These are phyloP conservation scores for Lanius collurio DNA, from an alignment of 2,113 vertebrate genomes.

Conservation along the genomic window DNA sequence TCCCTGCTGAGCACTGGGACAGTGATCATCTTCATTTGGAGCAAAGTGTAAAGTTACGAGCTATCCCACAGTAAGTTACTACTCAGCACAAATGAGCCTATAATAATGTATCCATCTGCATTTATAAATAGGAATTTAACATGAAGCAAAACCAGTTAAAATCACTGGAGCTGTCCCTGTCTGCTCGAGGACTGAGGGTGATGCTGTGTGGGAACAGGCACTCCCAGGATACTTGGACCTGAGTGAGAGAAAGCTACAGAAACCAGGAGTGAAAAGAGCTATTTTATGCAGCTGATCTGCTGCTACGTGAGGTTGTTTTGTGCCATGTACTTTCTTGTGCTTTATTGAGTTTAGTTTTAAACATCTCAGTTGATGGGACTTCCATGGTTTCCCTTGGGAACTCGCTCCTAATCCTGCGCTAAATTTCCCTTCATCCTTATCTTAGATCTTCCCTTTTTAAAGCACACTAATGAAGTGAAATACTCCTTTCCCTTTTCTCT, in stretches of 20 bases:
- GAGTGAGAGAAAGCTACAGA: neutral
- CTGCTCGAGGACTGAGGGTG: neutral
- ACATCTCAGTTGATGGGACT: neutral
- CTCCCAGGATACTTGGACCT: neutral
- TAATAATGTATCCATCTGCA: neutral
- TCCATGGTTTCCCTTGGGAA: constrained; percentile 46
- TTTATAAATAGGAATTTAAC: neutral
- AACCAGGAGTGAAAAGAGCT: neutral
- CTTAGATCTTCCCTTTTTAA: constrained; percentile 49
- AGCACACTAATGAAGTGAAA: constrained; percentile 47
- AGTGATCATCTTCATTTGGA: neutral
- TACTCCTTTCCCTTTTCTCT: neutral
- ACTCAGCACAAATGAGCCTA: neutral
- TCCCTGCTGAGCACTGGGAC: neutral
- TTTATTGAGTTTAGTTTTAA: constrained; percentile 26
- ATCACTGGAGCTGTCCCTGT: neutral
- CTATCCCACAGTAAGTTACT: neutral
- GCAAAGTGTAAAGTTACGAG: neutral
- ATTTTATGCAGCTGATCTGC: neutral
- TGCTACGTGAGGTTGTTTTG: neutral
- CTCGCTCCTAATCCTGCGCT: neutral
- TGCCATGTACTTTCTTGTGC: neutral
- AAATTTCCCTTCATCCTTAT: constrained; percentile 52
- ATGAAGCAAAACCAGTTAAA: neutral
- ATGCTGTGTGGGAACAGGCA: neutral